phyloP scores from a whole-genome alignment of 2,113 vertebrate genomes.

The Pygoscelis antarcticus region DNA sequence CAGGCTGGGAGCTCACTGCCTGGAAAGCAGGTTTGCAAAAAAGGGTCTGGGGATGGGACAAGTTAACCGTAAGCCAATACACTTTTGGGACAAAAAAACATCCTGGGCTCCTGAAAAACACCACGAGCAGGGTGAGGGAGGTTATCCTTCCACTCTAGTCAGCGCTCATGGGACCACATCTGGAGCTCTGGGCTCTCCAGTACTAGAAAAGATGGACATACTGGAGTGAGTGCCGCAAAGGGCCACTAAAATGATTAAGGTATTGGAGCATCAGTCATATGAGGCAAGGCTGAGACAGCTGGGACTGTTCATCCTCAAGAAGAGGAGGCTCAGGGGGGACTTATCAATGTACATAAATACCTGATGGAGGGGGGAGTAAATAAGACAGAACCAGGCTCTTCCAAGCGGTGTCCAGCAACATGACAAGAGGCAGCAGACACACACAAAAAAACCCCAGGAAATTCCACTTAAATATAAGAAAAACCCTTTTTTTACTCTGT shows the following conservation, averaged over 20 bases:
- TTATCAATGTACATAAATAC: background rate
- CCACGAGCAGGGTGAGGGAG: rapidly evolving
- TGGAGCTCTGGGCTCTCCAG: background rate
- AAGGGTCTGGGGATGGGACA: background rate
- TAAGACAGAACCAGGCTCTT: background rate
- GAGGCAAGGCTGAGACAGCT: background rate
- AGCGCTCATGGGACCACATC: rapidly evolving
- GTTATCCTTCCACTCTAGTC: rapidly evolving
- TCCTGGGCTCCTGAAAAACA: background rate
- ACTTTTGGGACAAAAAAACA: background rate
- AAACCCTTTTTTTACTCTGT: background rate
- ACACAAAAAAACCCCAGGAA: too few relatives aligned
- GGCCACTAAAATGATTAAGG: background rate
- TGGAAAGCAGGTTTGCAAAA: background rate
- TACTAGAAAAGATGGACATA: background rate
- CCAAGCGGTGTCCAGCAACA: rapidly evolving
- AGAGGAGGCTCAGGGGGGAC: background rate
- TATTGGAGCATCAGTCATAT: rapidly evolving
- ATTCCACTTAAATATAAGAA: background rate
- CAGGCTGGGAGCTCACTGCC: background rate
- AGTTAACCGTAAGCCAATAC: background rate
- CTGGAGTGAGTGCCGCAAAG: rapidly evolving
- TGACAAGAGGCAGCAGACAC: rapidly evolving
- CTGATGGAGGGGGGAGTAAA: rapidly evolving
- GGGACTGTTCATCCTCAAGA: rapidly evolving